Base-by-base conservation (phyloP, 1,140 invertebrate genomes). In the Euura saliciscinereae region DNA sequence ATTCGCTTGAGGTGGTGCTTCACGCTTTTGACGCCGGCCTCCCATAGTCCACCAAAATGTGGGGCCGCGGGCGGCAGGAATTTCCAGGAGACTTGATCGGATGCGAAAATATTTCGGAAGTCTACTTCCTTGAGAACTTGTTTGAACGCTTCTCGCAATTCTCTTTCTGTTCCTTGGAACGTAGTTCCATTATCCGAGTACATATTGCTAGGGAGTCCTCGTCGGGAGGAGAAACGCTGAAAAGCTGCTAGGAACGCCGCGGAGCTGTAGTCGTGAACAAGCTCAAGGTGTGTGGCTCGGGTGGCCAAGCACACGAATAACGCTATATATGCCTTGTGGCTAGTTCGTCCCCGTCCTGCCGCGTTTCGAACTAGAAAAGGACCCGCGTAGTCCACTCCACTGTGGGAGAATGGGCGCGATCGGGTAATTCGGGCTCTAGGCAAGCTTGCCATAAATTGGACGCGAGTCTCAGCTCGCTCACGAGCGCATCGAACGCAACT, bases 11-110 rank as follows among this genome's bases (percentile, higher is more conserved):
- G 70, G 2, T 82, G 77, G 3, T 74, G 76, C 71, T 88, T 86
- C 0, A 84, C 80, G 0, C 76, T 76, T 2, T 82, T 74, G 2
- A 88, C 80, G 4, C 84, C 68, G 2, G 83, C 73, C 67, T 88
- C 85, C 85, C 86, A 88, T 0, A 79, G 77, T 2, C 85, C 85
- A 4, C 84, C 84, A 76, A 85, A 83, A 70, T 87, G 81, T 0
- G 84, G 82, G 0, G 79, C 77, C 11, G 68, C 51, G 2, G 85
- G 86, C 3, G 85, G 82, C n/a, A 82, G 86, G 71, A 83, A 87
- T 2, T 79, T 69, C 82, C 83, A 87, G 6, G 77, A 68, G 3
- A 74, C 71, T 0, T 68, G 13, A 10, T 3, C n/a, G 46, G 46
- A 2, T 51, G 2, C 13, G 68, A 45, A 43, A 45, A 72, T 6